phyloP scores from a whole-genome alignment of 2,888 invertebrate genomes.

The Antitype chi region DNA sequence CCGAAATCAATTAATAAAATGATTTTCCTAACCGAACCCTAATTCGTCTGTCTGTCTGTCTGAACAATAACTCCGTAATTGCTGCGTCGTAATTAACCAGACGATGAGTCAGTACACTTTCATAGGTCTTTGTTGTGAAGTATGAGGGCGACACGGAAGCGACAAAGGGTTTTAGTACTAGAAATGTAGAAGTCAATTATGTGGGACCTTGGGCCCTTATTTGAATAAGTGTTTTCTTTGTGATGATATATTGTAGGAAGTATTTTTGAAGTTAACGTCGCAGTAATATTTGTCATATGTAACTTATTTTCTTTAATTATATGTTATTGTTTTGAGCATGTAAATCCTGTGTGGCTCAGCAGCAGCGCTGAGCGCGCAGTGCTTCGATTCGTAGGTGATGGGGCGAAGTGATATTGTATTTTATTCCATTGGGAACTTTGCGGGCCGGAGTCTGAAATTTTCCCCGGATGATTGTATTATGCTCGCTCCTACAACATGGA shows the following conservation, averaged over 20 bases:
- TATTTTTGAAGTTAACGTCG: conserved; percentile 35
- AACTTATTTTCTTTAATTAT: neutral
- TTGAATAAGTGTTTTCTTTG: conserved; percentile 59
- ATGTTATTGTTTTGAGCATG: neutral
- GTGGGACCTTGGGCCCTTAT: conserved; percentile 59
- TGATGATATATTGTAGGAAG: conserved; percentile 42
- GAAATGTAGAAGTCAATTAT: conserved; percentile 61
- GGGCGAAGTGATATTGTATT: no score
- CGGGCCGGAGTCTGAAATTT: no score
- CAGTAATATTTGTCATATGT: neutral
- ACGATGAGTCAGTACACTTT: conserved; percentile 67
- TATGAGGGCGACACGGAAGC: conserved; percentile 57
- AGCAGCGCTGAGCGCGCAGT: no score
- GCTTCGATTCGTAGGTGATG: no score
- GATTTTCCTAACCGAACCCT: conserved; percentile 62
- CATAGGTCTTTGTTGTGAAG: conserved; percentile 66
- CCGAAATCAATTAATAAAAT: conserved; percentile 43
- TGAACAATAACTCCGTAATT: conserved; percentile 67
- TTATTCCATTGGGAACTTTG: no score
- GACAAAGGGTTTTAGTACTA: conserved; percentile 64
- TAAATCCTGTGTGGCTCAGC: no score
- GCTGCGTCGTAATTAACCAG: conserved; percentile 62
- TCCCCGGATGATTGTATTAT: no score
- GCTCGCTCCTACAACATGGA: no score
- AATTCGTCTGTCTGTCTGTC: conserved; percentile 69